phyloP scores from a whole-genome alignment of 2,888 invertebrate species.

The Eutolmus rufibarbis region DNA sequence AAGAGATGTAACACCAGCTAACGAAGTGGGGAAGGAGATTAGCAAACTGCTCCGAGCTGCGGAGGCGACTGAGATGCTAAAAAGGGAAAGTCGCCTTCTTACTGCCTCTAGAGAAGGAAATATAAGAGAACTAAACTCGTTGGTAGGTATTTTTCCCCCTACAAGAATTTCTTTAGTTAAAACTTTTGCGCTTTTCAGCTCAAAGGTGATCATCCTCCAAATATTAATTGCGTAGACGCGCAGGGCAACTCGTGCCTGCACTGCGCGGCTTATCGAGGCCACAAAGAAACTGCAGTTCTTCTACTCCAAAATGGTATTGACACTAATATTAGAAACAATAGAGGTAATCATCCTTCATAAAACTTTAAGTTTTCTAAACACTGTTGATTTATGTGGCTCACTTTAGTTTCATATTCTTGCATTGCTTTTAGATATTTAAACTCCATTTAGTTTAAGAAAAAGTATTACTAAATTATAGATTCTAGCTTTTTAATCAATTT shows the following conservation, averaged over 20 bases:
- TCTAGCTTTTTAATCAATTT: not conserved
- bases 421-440: not conserved
- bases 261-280: conserved; percentile 71
- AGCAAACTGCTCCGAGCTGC: conserved; percentile 69
- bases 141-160: conserved; percentile 61
- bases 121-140: conserved; percentile 65
- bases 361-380: not conserved
- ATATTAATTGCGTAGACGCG: conserved; percentile 70
- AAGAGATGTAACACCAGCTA: conserved; percentile 66
- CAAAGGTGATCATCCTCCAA: conserved; percentile 66
- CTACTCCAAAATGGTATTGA: conserved; percentile 73
- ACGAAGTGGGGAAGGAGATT: conserved; percentile 63
- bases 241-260: conserved; percentile 74
- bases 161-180: not conserved
- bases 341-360: conserved; percentile 61
- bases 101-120: conserved; percentile 70
- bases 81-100: conserved; percentile 66
- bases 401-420: not conserved
- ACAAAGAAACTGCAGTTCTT: conserved; percentile 69
- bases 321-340: conserved; percentile 68
- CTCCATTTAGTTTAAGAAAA: not conserved
- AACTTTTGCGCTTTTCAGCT: conserved; percentile 62
- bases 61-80: conserved; percentile 67
- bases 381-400: not conserved
- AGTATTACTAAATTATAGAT: not conserved